A percentile compares a stretch with the other conserved stretches of the same genome.
These are phyloP conservation scores for Leptopilina syphax DNA, from an alignment of 2,888 invertebrate species.

Conservation along the genomic window DNA sequence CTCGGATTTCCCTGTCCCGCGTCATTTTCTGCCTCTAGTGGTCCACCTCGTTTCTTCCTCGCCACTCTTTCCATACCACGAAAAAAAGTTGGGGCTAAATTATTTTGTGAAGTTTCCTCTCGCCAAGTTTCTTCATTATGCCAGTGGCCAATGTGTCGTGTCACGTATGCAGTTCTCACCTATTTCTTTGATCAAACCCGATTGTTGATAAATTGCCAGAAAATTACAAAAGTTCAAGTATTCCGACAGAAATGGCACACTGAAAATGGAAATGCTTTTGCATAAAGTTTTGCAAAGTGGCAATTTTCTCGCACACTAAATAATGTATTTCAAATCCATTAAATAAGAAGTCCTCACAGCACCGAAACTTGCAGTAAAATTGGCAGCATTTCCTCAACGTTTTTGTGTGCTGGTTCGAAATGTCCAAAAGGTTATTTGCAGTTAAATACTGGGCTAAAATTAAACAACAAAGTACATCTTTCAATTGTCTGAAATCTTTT, in stretches of 20 bases:
- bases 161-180: conserved; percentile 44
- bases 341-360: too few relatives aligned
- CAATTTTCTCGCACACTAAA: too few relatives aligned
- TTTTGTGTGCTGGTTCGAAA: too few relatives aligned
- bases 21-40: conserved; percentile 27
- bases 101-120: conserved; percentile 42
- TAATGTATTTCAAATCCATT: too few relatives aligned
- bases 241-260: conserved; percentile 46
- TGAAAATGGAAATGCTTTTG: neutral
- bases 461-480: too few relatives aligned
- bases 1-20: conserved; percentile 31
- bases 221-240: conserved; percentile 42
- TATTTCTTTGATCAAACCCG: conserved; percentile 36
- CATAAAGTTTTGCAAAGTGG: neutral
- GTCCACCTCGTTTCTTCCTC: conserved; percentile 15
- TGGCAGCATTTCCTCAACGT: too few relatives aligned
- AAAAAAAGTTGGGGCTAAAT: conserved; percentile 42
- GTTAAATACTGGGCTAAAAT: too few relatives aligned
- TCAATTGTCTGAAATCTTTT: too few relatives aligned
- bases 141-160: conserved; percentile 28
- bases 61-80: conserved; percentile 9
- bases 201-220: conserved; percentile 53
- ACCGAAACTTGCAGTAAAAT: too few relatives aligned
- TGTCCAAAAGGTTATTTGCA: too few relatives aligned
- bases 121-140: conserved; percentile 43